These are phyloP conservation scores for Parnassius orleans DNA, from an alignment of 2,888 invertebrate species.

Conservation along the genomic window DNA sequence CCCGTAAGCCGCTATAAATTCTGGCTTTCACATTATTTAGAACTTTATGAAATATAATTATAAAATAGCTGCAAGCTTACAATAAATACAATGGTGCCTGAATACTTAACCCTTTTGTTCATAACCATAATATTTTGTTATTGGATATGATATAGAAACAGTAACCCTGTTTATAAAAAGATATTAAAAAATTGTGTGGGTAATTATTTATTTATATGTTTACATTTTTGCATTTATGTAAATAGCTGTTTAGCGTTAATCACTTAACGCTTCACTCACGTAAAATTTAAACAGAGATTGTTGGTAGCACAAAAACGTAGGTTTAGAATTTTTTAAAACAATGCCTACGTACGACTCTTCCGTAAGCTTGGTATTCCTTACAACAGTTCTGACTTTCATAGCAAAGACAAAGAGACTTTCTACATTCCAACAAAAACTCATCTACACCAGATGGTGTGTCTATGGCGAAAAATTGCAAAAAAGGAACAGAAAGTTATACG, in stretches of 20 bases:
- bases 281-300: constrained; percentile 59
- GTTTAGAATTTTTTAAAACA: constrained; percentile 72
- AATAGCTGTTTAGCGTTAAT: constrained; percentile 50
- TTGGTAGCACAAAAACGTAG: constrained; percentile 55
- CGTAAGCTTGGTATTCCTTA: constrained; percentile 68
- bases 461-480: constrained; percentile 77
- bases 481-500: constrained; percentile 56
- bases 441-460: constrained; percentile 78
- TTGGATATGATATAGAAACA: no score
- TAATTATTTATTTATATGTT: no score
- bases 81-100: no score
- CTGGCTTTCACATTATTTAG: no score
- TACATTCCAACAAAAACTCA: constrained; percentile 77
- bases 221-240: constrained; percentile 35
- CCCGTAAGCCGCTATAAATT: constrained; percentile 23
- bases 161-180: no score
- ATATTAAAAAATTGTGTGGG: no score
- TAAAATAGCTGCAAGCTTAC: no score
- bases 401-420: constrained; percentile 75
- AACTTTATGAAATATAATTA: no score
- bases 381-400: constrained; percentile 76
- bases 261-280: constrained; percentile 64
- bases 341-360: constrained; percentile 59
- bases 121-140: no score
- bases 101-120: no score